Conservation (phyloP, 2,888 invertebrate species). For the Sesia apiformis region DNA sequence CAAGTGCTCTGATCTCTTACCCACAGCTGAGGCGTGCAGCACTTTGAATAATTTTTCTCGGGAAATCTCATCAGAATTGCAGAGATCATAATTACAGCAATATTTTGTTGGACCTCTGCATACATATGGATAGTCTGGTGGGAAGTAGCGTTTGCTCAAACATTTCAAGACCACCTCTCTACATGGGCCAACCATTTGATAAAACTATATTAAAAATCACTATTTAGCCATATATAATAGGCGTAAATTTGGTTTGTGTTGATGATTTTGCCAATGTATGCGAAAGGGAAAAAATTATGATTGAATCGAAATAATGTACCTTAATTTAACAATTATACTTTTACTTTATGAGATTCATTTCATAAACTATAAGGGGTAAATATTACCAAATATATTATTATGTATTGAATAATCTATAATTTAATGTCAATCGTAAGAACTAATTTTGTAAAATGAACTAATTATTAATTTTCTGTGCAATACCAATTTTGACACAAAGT, state of each 20-base stretch:
- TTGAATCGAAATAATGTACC: conserved; percentile 2
- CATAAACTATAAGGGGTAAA: too few relatives aligned
- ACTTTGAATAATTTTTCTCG: conserved; percentile 44
- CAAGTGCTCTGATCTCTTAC: conserved; percentile 55
- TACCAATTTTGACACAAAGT: too few relatives aligned
- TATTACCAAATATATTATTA: too few relatives aligned
- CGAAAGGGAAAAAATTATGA: too few relatives aligned
- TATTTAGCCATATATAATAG: conserved; percentile 16
- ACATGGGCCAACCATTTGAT: conserved; percentile 51
- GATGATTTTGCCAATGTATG: conserved; percentile 14
- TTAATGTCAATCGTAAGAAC: too few relatives aligned
- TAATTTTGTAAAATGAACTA: too few relatives aligned
- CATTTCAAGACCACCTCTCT: conserved; percentile 73
- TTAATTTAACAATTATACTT: background rate
- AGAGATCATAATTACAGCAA: conserved; percentile 63
- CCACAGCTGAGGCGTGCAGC: conserved; percentile 37
- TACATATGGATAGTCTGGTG: conserved; percentile 64
- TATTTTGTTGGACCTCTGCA: conserved; percentile 52
- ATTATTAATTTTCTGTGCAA: background rate
- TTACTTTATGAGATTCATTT: too few relatives aligned
- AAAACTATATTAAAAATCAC: conserved; percentile 37
- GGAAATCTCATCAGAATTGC: conserved; percentile 56
- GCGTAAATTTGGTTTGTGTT: conserved; percentile 37
- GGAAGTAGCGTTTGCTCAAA: conserved; percentile 70
- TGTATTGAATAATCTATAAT: too few relatives aligned